A percentile compares a stretch with the other conserved stretches of the same genome.
These are phyloP conservation scores for Hydroisotoma schaefferi DNA, from an alignment of 2,888 invertebrate genomes.

Conservation along the genomic window DNA sequence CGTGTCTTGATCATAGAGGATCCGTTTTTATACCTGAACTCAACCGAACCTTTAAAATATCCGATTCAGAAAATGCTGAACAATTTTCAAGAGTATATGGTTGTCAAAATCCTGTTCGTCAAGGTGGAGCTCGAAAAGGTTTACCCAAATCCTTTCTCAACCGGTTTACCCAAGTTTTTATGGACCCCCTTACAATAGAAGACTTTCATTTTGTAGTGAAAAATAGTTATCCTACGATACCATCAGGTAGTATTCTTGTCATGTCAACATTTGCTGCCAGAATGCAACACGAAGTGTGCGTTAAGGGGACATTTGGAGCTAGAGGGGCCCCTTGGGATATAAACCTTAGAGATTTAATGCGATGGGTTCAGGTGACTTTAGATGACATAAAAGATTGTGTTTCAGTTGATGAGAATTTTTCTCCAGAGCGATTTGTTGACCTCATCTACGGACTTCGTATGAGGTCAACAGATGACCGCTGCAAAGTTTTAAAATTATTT, in stretches of 20 bases:
- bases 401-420: constrained; percentile 22
- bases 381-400: too few species aligned
- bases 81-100: constrained; percentile 79
- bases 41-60: constrained; percentile 74
- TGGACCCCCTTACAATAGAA: constrained; percentile 60
- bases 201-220: constrained; percentile 65
- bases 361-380: constrained; percentile 73
- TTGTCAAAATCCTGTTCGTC: constrained; percentile 93
- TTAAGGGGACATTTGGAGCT: constrained; percentile 67
- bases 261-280: constrained; percentile 77
- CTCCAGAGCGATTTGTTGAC: constrained; percentile 64
- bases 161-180: constrained; percentile 81
- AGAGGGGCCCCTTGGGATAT: constrained; percentile 93
- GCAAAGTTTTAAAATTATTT: constrained; percentile 57
- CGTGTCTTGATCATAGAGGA: constrained; percentile 95
- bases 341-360: constrained; percentile 88
- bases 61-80: constrained; percentile 56
- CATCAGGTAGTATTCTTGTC: constrained; percentile 60
- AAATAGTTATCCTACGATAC: constrained; percentile 63
- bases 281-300: constrained; percentile 63
- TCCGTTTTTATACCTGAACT: constrained; percentile 95
- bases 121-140: constrained; percentile 94
- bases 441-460: constrained; percentile 83
- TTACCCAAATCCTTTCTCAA: constrained; percentile 96
- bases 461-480: constrained; percentile 72